These are phyloP conservation scores for Leptogaster cylindrica DNA, from an alignment of 2,888 invertebrate species.

Conservation along the genomic window DNA sequence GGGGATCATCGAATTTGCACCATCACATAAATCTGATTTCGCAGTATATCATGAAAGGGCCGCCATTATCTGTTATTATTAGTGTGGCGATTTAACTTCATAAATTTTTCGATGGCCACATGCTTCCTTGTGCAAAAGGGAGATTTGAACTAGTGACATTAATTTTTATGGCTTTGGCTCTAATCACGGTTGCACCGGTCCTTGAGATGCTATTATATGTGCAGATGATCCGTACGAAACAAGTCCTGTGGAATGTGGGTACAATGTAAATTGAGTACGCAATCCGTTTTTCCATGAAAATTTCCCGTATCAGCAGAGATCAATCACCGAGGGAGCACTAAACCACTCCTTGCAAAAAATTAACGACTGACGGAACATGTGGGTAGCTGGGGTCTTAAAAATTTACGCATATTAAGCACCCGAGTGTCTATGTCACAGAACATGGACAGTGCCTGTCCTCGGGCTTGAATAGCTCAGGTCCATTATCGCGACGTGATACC, in stretches of 20 bases:
- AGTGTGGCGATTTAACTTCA: background rate
- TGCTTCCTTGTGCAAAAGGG: background rate
- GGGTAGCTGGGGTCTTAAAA: conserved; percentile 14
- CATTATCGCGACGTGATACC: conserved; percentile 32
- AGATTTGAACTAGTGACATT: background rate
- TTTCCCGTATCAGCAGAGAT: background rate
- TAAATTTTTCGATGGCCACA: background rate
- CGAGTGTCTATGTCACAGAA: conserved; percentile 18
- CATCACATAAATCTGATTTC: too few species aligned
- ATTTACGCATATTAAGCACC: conserved; percentile 33
- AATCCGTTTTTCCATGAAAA: conserved; percentile 4
- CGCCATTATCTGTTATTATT: too few species aligned
- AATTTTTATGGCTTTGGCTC: background rate
- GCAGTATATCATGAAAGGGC: too few species aligned
- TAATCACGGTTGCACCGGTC: background rate
- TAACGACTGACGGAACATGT: conserved; percentile 23
- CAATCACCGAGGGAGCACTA: conserved; percentile 22
- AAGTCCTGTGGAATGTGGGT: background rate
- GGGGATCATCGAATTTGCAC: too few species aligned
- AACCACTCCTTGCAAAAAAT: conserved; percentile 20
- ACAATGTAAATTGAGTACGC: conserved; percentile 23
- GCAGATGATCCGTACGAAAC: background rate
- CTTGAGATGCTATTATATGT: background rate
- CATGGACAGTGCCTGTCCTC: conserved; percentile 12
- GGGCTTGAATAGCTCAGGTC: conserved; percentile 22